Percentiles rank a stretch among this genome's conserved stretches.
Conservation (phyloP, 2,797 vertebrate genomes). For the Corythornis leucogaster region DNA sequence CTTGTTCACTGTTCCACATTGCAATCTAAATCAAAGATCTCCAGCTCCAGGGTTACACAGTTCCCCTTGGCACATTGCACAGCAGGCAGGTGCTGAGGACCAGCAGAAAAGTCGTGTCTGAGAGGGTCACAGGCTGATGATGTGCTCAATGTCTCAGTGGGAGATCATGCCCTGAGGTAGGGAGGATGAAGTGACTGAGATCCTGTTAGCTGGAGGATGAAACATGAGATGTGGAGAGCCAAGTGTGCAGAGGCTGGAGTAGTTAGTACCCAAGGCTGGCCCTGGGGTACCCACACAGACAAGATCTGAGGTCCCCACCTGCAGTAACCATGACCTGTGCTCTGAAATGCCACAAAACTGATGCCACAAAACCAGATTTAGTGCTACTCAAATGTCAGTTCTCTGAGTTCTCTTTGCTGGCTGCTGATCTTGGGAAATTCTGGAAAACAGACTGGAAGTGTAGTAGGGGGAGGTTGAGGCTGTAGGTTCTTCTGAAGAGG, state of each 20-base stretch:
- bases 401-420: not conserved
- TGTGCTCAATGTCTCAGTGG: not conserved
- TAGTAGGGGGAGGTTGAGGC: not conserved
- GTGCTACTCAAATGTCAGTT: not conserved
- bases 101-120: not conserved
- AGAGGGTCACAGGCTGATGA: not conserved
- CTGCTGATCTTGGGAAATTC: not conserved
- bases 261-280: not conserved
- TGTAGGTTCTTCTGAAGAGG: not conserved
- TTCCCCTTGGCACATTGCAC: not conserved
- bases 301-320: not conserved
- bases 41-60: not conserved
- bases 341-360: not conserved
- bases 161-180: not conserved
- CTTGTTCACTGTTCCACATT: not conserved
- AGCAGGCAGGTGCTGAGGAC: not conserved
- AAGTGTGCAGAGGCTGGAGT: not conserved
- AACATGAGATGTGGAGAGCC: not conserved
- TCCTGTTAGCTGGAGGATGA: not conserved
- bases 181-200: fast-evolving
- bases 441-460: not conserved
- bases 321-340: not conserved
- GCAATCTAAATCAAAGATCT: not conserved
- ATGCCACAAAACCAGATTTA: not conserved
- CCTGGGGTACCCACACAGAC: too few relatives aligned